These are phyloP conservation scores for Falco novaeseelandiae DNA, from an alignment of 2,797 vertebrate species.

Conservation along the genomic window DNA sequence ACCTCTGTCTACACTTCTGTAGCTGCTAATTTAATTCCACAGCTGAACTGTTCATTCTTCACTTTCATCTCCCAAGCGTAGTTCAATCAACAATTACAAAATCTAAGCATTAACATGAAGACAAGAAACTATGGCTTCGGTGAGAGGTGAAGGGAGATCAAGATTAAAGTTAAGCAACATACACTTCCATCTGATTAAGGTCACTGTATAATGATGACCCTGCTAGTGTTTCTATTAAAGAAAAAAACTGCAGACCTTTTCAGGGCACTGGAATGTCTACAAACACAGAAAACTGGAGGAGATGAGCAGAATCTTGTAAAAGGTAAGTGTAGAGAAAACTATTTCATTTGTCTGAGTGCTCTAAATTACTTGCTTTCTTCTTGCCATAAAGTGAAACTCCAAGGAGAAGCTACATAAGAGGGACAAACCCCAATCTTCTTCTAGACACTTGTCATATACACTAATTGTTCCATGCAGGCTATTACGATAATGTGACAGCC, in stretches of 20 bases:
- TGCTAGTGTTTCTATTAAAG: neutral
- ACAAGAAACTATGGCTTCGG: neutral
- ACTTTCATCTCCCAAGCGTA: neutral
- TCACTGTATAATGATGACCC: neutral
- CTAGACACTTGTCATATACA: neutral
- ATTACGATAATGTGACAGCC: neutral
- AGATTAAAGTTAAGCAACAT: neutral
- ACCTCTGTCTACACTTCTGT: neutral
- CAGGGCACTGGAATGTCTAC: neutral
- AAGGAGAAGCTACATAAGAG: neutral
- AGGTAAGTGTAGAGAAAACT: accelerated
- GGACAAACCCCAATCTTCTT: neutral
- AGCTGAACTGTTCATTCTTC: neutral
- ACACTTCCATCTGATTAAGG: neutral
- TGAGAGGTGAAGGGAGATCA: neutral
- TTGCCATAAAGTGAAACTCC: neutral
- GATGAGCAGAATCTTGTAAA: neutral
- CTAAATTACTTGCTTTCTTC: neutral
- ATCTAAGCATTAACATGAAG: neutral
- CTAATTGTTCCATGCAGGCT: neutral
- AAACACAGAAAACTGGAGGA: neutral
- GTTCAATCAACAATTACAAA: neutral
- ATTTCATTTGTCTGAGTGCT: neutral
- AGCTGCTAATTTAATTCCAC: neutral
- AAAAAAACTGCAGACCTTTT: neutral